A percentile compares a stretch with the other conserved stretches of the same genome.
Conservation (phyloP, 2,888 invertebrate species). For the Dicyrtoma fusca region DNA sequence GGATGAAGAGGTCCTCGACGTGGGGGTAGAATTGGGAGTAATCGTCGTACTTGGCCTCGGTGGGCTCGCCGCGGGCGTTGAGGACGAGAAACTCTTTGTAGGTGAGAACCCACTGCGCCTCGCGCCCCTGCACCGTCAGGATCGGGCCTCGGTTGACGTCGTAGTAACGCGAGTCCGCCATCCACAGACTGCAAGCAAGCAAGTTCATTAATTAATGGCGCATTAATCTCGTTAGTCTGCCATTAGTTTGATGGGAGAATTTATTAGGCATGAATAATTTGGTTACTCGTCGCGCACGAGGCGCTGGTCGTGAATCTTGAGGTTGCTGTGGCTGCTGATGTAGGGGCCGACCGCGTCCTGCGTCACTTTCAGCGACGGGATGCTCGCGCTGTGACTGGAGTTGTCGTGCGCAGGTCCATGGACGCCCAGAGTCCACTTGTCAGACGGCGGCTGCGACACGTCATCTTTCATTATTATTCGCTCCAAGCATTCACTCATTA, state of each 20-base stretch:
- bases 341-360: slow-evolving; percentile 7
- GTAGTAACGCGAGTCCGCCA: slow-evolving; percentile 30
- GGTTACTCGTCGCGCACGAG: slow-evolving; percentile 4
- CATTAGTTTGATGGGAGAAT: no score
- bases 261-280: background rate
- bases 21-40: slow-evolving; percentile 11
- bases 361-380: background rate
- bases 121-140: slow-evolving; percentile 35
- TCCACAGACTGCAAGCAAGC: slow-evolving; percentile 14
- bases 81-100: slow-evolving; percentile 24
- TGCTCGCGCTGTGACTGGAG: no score
- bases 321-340: slow-evolving; percentile 17
- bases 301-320: background rate
- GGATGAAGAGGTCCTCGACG: slow-evolving; percentile 25
- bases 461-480: no score
- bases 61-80: slow-evolving; percentile 7
- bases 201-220: background rate
- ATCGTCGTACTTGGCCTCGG: slow-evolving; percentile 11
- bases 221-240: background rate
- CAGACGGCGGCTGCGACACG: no score
- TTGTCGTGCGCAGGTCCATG: no score
- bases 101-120: slow-evolving; percentile 21
- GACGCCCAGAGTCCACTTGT: no score
- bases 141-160: slow-evolving; percentile 42
- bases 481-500: no score